Conservation (phyloP, 2,888 invertebrate genomes). For the Troides aeacus region DNA sequence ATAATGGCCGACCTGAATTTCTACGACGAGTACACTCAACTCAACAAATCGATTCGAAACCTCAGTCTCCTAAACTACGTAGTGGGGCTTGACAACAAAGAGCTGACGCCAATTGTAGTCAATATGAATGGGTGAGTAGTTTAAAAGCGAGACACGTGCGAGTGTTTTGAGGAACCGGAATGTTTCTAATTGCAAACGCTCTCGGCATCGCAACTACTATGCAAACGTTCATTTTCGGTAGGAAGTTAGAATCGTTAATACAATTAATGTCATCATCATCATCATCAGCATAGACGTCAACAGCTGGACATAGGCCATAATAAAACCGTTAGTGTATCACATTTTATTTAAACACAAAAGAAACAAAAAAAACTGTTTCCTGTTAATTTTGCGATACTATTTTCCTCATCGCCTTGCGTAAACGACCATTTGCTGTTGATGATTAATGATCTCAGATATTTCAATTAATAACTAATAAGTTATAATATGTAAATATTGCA, state of each 20-base stretch:
- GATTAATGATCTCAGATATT: too few relatives aligned
- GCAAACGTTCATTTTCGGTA: background rate
- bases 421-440: too few relatives aligned
- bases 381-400: too few relatives aligned
- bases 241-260: background rate
- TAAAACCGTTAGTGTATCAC: too few relatives aligned
- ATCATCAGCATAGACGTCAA: too few relatives aligned
- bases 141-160: conserved; percentile 17
- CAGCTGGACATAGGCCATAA: too few relatives aligned
- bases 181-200: conserved; percentile 14
- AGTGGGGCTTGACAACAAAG: conserved; percentile 17
- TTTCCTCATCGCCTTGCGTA: too few relatives aligned
- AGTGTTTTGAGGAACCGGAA: conserved; percentile 14
- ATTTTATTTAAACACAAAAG: too few relatives aligned
- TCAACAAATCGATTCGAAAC: conserved; percentile 7
- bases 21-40: conserved; percentile 1
- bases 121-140: conserved; percentile 2
- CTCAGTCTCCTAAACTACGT: conserved; percentile 8
- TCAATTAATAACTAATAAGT: too few relatives aligned
- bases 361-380: too few relatives aligned
- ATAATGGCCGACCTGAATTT: conserved; percentile 13
- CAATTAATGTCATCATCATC: conserved; percentile 4
- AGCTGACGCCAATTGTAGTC: conserved; percentile 5
- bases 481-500: too few relatives aligned
- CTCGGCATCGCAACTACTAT: background rate